Conservation (phyloP, 1,140 invertebrate genomes). For the Camponotus floridanus region DNA sequence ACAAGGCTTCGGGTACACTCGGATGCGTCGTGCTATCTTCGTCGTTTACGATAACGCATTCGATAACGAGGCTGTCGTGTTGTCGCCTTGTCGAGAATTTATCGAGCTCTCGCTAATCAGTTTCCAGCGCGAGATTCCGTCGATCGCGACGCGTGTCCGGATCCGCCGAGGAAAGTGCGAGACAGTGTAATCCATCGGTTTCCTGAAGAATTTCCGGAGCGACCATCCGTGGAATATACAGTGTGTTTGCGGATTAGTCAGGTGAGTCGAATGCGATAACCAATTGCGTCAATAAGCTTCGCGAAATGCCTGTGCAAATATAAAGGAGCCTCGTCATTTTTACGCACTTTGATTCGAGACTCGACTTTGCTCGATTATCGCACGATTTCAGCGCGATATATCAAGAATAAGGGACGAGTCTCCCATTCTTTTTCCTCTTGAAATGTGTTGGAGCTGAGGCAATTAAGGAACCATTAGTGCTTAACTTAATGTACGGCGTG, state of each 20-base stretch:
- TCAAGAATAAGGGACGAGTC: not conserved
- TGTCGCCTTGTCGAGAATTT: not conserved
- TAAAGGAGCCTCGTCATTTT: not conserved
- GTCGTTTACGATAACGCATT: slow-evolving; percentile 59
- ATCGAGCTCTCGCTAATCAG: not conserved
- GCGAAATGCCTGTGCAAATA: not conserved
- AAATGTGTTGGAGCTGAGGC: not conserved
- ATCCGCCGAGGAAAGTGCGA: not conserved
- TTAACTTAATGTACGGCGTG: not conserved
- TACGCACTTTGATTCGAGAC: not conserved
- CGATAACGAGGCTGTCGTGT: slow-evolving; percentile 44
- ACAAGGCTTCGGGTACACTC: slow-evolving; percentile 37
- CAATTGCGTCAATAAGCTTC: not conserved
- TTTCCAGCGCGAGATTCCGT: not conserved
- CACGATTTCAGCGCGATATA: not conserved
- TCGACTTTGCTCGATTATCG: not conserved
- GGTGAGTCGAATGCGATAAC: not conserved
- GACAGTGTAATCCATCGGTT: not conserved
- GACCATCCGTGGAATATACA: too few relatives aligned
- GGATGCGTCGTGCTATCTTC: not conserved
- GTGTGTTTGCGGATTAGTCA: not conserved
- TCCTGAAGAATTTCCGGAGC: not conserved
- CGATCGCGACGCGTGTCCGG: not conserved
- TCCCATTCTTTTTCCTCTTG: not conserved
- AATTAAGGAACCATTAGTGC: slow-evolving; percentile 29